These are phyloP conservation scores for Charina bottae DNA, from an alignment of 2,113 vertebrate genomes.

Conservation along the genomic window DNA sequence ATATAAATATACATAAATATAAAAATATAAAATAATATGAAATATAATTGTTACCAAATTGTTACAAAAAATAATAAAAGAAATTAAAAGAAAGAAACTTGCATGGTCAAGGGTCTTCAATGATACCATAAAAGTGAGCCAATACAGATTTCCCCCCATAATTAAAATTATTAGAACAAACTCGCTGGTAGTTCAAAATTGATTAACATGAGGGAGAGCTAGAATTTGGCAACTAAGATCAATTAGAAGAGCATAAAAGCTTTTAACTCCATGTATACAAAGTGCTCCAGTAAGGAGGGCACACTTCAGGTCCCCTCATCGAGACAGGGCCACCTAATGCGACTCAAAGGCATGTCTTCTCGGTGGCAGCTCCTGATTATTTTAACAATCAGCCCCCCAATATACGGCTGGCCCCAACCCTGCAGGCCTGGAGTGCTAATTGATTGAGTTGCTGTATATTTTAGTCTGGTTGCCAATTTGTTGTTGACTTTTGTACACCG, in stretches of 20 bases:
- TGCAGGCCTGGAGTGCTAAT: background rate
- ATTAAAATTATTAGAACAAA: background rate
- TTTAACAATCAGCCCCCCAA: background rate
- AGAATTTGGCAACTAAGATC: background rate
- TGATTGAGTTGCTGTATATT: background rate
- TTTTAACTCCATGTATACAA: background rate
- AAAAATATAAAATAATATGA: no score
- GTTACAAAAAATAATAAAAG: background rate
- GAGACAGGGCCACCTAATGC: background rate
- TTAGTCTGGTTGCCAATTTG: background rate
- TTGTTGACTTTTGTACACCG: background rate
- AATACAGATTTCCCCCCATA: background rate
- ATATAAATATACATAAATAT: no score
- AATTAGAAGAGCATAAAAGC: background rate
- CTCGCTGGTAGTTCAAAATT: background rate
- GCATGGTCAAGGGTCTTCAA: background rate
- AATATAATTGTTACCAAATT: no score
- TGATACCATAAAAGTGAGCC: background rate
- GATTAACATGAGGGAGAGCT: background rate
- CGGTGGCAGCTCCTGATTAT: background rate
- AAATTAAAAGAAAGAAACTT: background rate
- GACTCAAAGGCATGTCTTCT: background rate
- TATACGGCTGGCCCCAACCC: background rate
- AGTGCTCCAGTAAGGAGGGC: background rate
- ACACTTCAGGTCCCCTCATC: background rate